Conservation (phyloP, 1,140 invertebrate species). For the Andricus grossulariae region DNA sequence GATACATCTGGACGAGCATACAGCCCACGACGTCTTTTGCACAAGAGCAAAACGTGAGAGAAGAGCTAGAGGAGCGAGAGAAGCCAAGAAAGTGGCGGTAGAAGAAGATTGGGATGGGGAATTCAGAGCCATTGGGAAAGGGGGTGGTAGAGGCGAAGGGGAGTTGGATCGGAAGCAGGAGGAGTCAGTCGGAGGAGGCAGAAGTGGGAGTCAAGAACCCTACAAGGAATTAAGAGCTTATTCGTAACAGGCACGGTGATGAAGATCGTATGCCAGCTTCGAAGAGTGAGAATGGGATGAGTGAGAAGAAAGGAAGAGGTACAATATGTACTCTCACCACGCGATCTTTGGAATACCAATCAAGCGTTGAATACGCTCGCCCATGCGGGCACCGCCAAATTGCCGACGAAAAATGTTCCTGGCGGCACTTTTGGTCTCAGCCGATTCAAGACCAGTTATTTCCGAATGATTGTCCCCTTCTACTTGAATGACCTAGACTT, state of each 20-base stretch:
- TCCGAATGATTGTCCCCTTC: too few relatives aligned
- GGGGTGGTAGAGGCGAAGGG: slow-evolving; percentile 35
- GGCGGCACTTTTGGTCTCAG: too few relatives aligned
- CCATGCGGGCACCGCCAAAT: slow-evolving; percentile 66
- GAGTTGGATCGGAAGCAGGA: slow-evolving; percentile 37
- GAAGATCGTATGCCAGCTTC: slow-evolving; percentile 67
- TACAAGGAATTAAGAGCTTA: slow-evolving; percentile 73
- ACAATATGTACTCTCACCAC: slow-evolving; percentile 46
- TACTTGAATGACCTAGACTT: too few relatives aligned
- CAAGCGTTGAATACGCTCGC: slow-evolving; percentile 67
- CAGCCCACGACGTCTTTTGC: slow-evolving; percentile 49
- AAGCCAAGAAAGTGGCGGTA: slow-evolving; percentile 54
- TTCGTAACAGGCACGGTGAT: slow-evolving; percentile 70
- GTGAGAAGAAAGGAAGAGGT: slow-evolving; percentile 34
- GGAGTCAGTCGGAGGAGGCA: slow-evolving; percentile 48
- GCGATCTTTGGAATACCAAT: slow-evolving; percentile 70
- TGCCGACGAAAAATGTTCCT: not conserved
- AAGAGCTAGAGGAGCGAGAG: slow-evolving; percentile 42
- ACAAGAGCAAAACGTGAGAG: slow-evolving; percentile 56
- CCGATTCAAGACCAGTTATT: too few relatives aligned
- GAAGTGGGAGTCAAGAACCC: slow-evolving; percentile 68
- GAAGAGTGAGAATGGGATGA: slow-evolving; percentile 34
- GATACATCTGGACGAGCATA: too few relatives aligned
- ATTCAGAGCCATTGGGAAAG: slow-evolving; percentile 43
- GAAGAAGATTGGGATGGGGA: slow-evolving; percentile 49